Evolutionary conservation across 2,113 vertebrate species (phyloP).

Genomic region (Hippoglossus stenolepis): DNA sequence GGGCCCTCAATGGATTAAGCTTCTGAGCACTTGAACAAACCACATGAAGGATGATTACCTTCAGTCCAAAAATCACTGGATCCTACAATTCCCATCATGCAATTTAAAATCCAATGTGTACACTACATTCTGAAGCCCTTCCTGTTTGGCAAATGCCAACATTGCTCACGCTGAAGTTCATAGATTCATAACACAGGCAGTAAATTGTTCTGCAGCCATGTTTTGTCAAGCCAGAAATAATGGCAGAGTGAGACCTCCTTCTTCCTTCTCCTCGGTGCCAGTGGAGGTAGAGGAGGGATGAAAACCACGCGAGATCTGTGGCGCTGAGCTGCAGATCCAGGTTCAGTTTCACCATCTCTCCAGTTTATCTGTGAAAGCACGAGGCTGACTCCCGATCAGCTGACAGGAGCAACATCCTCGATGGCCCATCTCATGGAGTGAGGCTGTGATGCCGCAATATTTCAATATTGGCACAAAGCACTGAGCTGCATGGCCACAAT

Average conservation of each 20-base stretch:
- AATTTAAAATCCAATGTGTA: too few relatives aligned
- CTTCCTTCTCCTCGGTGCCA: not conserved
- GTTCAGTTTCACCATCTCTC: conserved; percentile 43
- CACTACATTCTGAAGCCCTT: too few relatives aligned
- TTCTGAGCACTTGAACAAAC: too few relatives aligned
- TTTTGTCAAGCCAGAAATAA: not conserved
- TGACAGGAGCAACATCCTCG: conserved; percentile 10
- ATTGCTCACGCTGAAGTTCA: too few relatives aligned
- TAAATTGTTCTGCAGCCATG: not conserved
- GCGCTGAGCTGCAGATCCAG: conserved; percentile 50
- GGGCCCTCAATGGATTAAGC: too few relatives aligned
- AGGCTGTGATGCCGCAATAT: conserved; percentile 67
- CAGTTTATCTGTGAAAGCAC: not conserved
- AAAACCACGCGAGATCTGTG: conserved; percentile 75
- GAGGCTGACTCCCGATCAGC: conserved; percentile 54
- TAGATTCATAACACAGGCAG: not conserved
- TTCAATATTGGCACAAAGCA: conserved; percentile 64
- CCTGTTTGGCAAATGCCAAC: too few relatives aligned
- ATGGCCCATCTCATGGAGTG: not conserved
- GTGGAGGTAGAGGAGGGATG: conserved; percentile 45
- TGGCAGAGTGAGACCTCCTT: conserved; percentile 55
- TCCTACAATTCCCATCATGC: too few relatives aligned
- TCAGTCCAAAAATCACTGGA: too few relatives aligned
- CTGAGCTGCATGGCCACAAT: conserved; percentile 35
- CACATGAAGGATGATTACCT: too few relatives aligned